phyloP scores from a whole-genome alignment of 2,888 invertebrate genomes.

The Heliconius aoede region DNA sequence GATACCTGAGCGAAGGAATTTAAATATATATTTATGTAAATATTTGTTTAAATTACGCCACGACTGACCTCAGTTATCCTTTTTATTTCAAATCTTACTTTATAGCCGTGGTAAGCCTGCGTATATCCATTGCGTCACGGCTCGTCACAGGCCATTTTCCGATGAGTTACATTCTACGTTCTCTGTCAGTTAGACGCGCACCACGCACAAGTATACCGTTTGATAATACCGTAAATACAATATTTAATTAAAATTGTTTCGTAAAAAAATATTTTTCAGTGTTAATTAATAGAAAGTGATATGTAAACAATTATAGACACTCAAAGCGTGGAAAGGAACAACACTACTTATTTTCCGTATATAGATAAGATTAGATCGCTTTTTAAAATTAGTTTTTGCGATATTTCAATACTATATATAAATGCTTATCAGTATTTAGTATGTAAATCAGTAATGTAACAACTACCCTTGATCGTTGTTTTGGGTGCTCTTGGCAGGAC shows the following conservation, averaged over 20 bases:
- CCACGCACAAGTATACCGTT: constrained; percentile 29
- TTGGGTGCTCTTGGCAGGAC: constrained; percentile 40
- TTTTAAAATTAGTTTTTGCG: not conserved
- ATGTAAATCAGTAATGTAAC: not conserved
- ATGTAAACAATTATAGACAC: not conserved
- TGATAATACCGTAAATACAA: constrained; percentile 19
- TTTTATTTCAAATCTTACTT: not conserved
- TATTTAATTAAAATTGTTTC: not conserved
- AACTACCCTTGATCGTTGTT: constrained; percentile 36
- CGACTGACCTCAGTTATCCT: not conserved
- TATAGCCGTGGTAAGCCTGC: constrained; percentile 13
- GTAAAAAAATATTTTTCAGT: not conserved
- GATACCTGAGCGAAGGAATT: too few relatives aligned
- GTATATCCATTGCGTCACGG: constrained; percentile 56
- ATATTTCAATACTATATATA: not conserved
- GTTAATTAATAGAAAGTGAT: not conserved
- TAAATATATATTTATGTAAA: too few relatives aligned
- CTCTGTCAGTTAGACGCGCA: constrained; percentile 46
- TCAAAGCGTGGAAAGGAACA: not conserved
- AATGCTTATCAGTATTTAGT: not conserved
- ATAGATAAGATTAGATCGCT: not conserved
- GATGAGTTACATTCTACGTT: constrained; percentile 58
- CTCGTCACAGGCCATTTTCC: constrained; percentile 61
- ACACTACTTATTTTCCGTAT: not conserved
- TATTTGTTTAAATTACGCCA: too few relatives aligned